Base-by-base conservation (phyloP, 1,140 invertebrate genomes). In the Brachionus angularis region DNA sequence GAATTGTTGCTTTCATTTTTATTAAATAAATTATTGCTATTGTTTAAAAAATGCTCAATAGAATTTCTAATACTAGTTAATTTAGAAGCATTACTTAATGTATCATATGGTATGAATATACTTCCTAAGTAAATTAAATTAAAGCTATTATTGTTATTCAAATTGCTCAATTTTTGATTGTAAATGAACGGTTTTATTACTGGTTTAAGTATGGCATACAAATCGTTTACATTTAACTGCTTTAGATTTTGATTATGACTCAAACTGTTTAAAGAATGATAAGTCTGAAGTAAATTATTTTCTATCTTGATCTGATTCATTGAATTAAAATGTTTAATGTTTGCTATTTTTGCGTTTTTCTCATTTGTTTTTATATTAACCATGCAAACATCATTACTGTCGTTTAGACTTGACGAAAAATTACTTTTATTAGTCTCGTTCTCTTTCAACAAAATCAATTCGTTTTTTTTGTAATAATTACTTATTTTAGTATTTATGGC, bases 51-150 rank as follows among this genome's bases (percentile, higher is more conserved):
- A 39, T 34, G 36, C 25, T 46, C 62, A 16, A 67, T 67, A 10
- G 42, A 27, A 31, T 34, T 36, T 4, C 62, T 21, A 16, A 67
- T 50, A 5, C 29, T 34, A 14, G 33, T 67, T 1, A 67, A 23
- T n/a, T 50, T 46, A 23, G 27, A 29, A 7, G 62, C 62, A 50
- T 67, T 67, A 27, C 62, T 67, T 42, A 67, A 34, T 29, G 62
- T 67, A 25, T 67, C 62, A 34, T 67, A 67, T 18, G 62, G 47
- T 67, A 67, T 67, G 23, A 34, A 50, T 14, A 67, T 50, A n/a
- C 42, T 67, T 5, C 62, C 42, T 16, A 67, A 34, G 31, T 67
- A 67, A 31, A 31, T 33, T 10, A 67, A 16, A 36, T 47, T 67
- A 34, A 67, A 58, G 1, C 33, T 23, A 21, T 39, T 21, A 47